Conservation (phyloP, 2,888 invertebrate genomes). For the Thecophora atra region DNA sequence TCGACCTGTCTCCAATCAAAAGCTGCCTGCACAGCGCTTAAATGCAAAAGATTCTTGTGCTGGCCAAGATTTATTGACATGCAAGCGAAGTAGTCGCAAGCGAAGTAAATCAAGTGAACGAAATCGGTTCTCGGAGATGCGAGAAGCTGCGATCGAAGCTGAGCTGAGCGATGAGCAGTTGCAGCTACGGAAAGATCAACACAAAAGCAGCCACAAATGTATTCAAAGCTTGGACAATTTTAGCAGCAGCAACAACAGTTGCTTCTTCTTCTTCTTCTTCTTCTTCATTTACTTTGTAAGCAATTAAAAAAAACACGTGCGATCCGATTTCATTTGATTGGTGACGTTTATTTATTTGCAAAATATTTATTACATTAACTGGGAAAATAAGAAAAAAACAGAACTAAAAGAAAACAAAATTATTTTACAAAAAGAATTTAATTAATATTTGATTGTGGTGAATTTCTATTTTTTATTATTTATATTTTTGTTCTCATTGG, state of each 20-base stretch:
- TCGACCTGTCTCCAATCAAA: constrained; percentile 57
- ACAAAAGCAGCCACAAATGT: constrained; percentile 9
- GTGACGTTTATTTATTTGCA: too few relatives aligned
- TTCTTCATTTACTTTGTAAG: not conserved
- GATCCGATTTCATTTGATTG: not conserved
- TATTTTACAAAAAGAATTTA: too few relatives aligned
- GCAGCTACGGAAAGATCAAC: not conserved
- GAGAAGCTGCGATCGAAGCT: not conserved
- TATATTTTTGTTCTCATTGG: too few relatives aligned
- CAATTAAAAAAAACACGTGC: not conserved
- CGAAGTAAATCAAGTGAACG: not conserved
- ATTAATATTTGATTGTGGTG: too few relatives aligned
- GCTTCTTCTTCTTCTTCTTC: too few relatives aligned
- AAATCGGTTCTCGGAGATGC: not conserved
- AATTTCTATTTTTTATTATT: too few relatives aligned
- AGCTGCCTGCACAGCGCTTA: constrained; percentile 37
- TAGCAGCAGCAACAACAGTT: not conserved
- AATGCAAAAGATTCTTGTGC: constrained; percentile 51
- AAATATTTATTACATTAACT: too few relatives aligned
- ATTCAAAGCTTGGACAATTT: not conserved
- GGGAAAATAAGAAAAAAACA: too few relatives aligned
- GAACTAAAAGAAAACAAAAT: too few relatives aligned
- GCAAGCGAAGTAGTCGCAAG: constrained; percentile 46
- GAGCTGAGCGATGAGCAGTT: constrained; percentile 1
- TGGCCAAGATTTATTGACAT: constrained; percentile 61